These are phyloP conservation scores for Leucophenga montana DNA, from an alignment of 2,888 invertebrate species.

Conservation along the genomic window DNA sequence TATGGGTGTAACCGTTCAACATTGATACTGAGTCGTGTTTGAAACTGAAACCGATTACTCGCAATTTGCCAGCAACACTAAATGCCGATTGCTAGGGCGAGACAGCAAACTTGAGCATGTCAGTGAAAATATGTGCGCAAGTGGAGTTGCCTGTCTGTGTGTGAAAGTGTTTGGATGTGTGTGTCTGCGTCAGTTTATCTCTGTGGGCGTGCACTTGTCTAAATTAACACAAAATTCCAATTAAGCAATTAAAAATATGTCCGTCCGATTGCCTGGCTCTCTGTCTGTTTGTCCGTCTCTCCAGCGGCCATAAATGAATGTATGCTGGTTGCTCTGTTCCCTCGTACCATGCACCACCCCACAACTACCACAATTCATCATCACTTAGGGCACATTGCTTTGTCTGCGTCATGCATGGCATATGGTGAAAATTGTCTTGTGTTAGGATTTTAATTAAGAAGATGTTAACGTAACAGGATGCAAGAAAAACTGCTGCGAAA, in stretches of 20 bases:
- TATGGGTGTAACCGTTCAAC: too few species aligned
- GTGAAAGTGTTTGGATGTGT: background rate
- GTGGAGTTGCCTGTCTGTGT: background rate
- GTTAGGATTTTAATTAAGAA: constrained; percentile 70
- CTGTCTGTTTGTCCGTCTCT: background rate
- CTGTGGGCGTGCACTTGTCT: constrained; percentile 18
- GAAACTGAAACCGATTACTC: too few species aligned
- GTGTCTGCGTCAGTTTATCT: background rate
- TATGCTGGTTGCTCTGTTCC: background rate
- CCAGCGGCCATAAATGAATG: background rate
- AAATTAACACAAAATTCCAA: constrained; percentile 61
- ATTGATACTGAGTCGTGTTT: too few species aligned
- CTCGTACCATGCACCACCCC: background rate
- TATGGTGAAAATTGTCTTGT: background rate
- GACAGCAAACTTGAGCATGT: too few species aligned
- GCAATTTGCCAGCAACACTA: too few species aligned
- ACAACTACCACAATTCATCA: background rate
- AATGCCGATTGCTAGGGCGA: too few species aligned
- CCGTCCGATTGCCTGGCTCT: background rate
- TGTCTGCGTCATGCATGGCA: background rate
- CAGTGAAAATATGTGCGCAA: background rate
- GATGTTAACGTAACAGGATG: constrained; percentile 71
- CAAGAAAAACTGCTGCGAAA: constrained; percentile 69
- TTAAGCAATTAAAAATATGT: constrained; percentile 68
- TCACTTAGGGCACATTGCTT: constrained; percentile 6